Evolutionary conservation across 2,888 invertebrate genomes (phyloP).

Genomic region (Laothoe populi): DNA sequence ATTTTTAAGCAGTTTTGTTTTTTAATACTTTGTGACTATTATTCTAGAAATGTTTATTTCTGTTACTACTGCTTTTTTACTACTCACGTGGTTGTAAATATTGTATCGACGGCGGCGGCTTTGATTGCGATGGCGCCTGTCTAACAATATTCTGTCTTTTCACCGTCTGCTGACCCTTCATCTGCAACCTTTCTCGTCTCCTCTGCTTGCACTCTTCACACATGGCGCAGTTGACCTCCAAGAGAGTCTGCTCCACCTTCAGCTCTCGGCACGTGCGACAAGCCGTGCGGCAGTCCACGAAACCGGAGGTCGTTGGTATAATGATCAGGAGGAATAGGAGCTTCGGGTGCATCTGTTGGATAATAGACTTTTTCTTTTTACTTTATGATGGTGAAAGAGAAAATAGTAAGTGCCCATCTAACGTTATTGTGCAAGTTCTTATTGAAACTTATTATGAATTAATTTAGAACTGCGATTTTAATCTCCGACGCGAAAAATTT

Average conservation of each 20-base stretch:
- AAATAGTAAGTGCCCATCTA: too few species aligned
- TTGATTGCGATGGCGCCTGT: not conserved
- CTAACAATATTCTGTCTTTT: not conserved
- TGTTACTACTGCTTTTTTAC: too few species aligned
- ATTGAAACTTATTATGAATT: too few species aligned
- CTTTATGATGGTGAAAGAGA: too few species aligned
- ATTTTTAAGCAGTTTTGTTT: too few species aligned
- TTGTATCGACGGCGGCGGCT: not conserved
- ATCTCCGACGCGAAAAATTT: too few species aligned
- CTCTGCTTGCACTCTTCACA: conserved; percentile 66
- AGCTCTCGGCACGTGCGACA: conserved; percentile 56
- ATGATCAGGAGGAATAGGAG: conserved; percentile 16
- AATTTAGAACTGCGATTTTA: too few species aligned
- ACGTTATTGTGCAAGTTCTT: too few species aligned
- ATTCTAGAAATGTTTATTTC: too few species aligned
- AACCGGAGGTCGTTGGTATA: conserved; percentile 41
- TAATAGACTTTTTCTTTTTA: too few species aligned
- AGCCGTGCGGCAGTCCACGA: conserved; percentile 60
- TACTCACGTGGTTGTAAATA: conserved; percentile 6
- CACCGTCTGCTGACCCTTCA: not conserved
- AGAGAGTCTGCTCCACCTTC: conserved; percentile 42
- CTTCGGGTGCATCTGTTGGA: conserved; percentile 3
- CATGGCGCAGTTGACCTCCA: conserved; percentile 73
- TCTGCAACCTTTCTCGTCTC: conserved; percentile 46
- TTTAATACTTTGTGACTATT: too few species aligned